These are phyloP conservation scores for Drosophila burlai DNA, from an alignment of 1,140 invertebrate species.

Conservation along the genomic window DNA sequence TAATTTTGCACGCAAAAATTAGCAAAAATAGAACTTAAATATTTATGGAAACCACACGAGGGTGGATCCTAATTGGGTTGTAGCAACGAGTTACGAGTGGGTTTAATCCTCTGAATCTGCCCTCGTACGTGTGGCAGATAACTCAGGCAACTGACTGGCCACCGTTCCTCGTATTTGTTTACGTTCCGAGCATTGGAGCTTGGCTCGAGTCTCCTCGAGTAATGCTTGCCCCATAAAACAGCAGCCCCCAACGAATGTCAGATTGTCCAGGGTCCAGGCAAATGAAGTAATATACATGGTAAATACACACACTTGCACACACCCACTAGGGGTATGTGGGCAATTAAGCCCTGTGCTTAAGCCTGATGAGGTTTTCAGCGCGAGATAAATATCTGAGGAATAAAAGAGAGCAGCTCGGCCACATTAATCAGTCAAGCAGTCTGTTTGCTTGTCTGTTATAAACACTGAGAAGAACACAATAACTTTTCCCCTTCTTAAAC, in stretches of 20 bases:
- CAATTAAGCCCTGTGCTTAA: conserved; percentile 76
- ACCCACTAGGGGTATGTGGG: conserved; percentile 36
- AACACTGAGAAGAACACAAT: not conserved
- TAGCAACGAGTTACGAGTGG: not conserved
- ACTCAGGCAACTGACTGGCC: conserved; percentile 19
- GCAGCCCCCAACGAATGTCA: conserved; percentile 27
- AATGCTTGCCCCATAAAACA: conserved; percentile 50
- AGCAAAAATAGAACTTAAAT: conserved; percentile 49
- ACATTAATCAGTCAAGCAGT: conserved; percentile 24
- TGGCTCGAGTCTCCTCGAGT: conserved; percentile 8
- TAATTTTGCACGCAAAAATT: conserved; percentile 60
- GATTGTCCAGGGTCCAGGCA: conserved; percentile 52
- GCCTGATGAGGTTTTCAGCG: conserved; percentile 77
- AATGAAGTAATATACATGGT: conserved; percentile 58
- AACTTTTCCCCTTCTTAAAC: too few species aligned
- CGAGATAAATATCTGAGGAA: conserved; percentile 75
- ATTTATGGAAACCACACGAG: conserved; percentile 37
- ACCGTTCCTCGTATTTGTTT: conserved; percentile 25
- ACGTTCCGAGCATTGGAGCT: conserved; percentile 17
- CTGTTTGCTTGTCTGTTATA: not conserved
- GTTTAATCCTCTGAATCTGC: conserved; percentile 9
- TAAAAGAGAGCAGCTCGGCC: conserved; percentile 25
- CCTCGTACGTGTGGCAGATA: conserved; percentile 26
- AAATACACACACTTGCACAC: conserved; percentile 24
- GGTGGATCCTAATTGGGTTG: conserved; percentile 5